Base-by-base conservation (phyloP, 2,888 invertebrate genomes). In the Pseudococcus viburni region DNA sequence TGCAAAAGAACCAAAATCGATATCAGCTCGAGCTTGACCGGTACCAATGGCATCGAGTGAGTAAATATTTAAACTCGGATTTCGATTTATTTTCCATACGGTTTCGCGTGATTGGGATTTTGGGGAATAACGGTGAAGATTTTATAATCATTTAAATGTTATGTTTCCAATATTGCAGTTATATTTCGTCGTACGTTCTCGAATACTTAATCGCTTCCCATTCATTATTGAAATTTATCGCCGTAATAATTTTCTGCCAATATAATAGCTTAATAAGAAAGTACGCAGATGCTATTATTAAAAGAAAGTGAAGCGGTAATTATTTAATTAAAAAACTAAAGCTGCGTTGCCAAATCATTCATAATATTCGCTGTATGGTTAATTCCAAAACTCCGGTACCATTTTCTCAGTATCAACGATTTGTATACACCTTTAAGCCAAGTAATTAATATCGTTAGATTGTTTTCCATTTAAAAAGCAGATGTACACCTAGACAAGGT, bases 221-320 rank as follows among this genome's bases (percentile, higher is more conserved):
- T 73, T 73, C 73, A 73, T 73, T 73, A 73, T 73, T 73, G 73
- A 26, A 33, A 73, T 73, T 73, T 73, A 73, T 73, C 17, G 33
- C 33, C 7, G 33, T 73, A 73, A 73, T 73, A 73, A 73, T 33
- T 73, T 73, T 73, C 73, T 73, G 33, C 73, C 73, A 17, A 33
- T 68, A 26, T 73, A 73, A 73, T 73, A 33, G 33, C 73, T 33
- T 33, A 73, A 33, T 73, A 73, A 73, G 33, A 73, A 73, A 73
- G 73, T 73, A 33, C 17, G 17, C 19, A 64, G 22, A 64, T 22
- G 64, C 64, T 64, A 73, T 33, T 15, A 33, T 73, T 73, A 73
- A 73, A 73, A 73, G 73, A 73, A 73, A 73, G 73, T 33, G 73
- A 73, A 73, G 33, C 73, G 33, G 73, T 73, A 73, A 73, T 73